These are phyloP conservation scores for Amphiprion clarkii DNA, from an alignment of 2,797 vertebrate species.

Conservation along the genomic window DNA sequence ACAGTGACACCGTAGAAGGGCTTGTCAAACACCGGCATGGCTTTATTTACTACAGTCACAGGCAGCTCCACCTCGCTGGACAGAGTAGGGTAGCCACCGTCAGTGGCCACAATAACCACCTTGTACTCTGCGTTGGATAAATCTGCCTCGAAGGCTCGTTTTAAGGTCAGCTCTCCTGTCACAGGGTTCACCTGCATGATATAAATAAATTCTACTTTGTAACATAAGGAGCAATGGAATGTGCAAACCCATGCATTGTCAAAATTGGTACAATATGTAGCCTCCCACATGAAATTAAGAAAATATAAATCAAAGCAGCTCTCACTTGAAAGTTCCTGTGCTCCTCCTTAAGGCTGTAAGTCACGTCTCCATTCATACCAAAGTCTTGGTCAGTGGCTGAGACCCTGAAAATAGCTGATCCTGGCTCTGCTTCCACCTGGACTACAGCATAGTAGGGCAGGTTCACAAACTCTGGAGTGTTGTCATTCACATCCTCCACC, in stretches of 20 bases:
- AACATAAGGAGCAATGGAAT: background rate
- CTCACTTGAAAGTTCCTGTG: conserved; percentile 91
- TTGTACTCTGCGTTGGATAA: conserved; percentile 91
- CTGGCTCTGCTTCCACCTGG: conserved; percentile 90
- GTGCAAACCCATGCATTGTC: background rate
- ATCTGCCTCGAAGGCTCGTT: conserved; percentile 89
- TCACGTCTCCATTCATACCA: conserved; percentile 90
- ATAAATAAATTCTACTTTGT: background rate
- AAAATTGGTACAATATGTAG: conserved; percentile 1
- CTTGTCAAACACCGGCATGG: conserved; percentile 98
- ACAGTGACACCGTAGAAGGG: conserved; percentile 94
- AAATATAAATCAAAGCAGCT: background rate
- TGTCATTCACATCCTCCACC: conserved; percentile 96
- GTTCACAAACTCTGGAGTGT: conserved; percentile 92
- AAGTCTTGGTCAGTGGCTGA: conserved; percentile 91
- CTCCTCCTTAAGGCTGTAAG: conserved; percentile 91
- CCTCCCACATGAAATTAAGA: background rate
- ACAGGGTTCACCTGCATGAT: conserved; percentile 78
- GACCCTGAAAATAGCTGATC: conserved; percentile 88
- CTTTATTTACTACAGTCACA: conserved; percentile 93
- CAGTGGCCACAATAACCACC: conserved; percentile 90
- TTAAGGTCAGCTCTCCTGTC: conserved; percentile 91
- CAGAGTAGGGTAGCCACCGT: conserved; percentile 89
- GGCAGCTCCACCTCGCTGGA: conserved; percentile 90
- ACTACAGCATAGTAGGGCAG: conserved; percentile 96